phyloP scores from a whole-genome alignment of 2,797 vertebrate species.

The Hippoglossus hippoglossus region DNA sequence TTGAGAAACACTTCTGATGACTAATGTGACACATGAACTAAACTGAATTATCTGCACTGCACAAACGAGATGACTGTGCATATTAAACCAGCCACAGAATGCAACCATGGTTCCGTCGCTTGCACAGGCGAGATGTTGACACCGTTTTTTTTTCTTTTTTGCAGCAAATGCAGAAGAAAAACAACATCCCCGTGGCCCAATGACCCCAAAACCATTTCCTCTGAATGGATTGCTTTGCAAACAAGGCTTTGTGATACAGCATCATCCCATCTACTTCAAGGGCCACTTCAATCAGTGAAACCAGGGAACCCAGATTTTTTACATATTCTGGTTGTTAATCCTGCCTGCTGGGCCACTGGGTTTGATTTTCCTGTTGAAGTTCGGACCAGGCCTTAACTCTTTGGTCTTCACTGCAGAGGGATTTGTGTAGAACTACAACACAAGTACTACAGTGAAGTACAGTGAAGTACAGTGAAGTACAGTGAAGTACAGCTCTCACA shows the following conservation, averaged over 20 bases:
- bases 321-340: neutral
- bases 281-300: conserved; percentile 21
- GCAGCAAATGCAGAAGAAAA: conserved; percentile 29
- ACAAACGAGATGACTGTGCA: conserved; percentile 25
- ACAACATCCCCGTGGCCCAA: conserved; percentile 64
- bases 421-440: neutral
- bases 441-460: no score
- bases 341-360: conserved; percentile 8
- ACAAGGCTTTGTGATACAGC: conserved; percentile 28
- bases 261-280: conserved; percentile 35
- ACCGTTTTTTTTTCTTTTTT: conserved; percentile 24
- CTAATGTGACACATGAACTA: conserved; percentile 12
- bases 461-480: no score
- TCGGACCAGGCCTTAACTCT: neutral
- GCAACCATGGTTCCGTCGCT: conserved; percentile 11
- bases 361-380: neutral
- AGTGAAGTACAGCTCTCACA: no score
- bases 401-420: neutral
- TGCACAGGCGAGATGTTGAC: conserved; percentile 54
- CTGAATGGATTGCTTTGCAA: conserved; percentile 54
- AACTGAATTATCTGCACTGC: conserved; percentile 14
- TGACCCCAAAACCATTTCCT: conserved; percentile 70
- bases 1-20: neutral
- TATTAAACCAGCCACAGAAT: conserved; percentile 43
- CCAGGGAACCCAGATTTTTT: neutral